Evolutionary conservation across 2,888 invertebrate genomes (phyloP), one percentile per base, ranked within the genome.

Genomic region (Latrodectus hesperus): DNA sequence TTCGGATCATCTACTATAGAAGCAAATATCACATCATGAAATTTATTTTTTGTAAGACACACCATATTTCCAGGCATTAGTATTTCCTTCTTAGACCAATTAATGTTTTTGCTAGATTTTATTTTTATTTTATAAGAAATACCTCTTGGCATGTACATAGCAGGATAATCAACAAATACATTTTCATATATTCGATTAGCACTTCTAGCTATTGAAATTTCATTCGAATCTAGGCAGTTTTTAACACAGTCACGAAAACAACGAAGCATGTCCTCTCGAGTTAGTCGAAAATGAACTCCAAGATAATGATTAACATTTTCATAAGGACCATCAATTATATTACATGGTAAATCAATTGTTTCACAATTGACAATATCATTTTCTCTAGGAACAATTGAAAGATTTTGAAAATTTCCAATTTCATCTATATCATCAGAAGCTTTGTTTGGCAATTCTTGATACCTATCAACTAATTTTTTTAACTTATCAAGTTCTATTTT

Each of bases 251-350:
- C 94, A 55, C 96, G 92, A 49, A 97, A 91, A 0, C 96, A 96
- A n/a, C 94, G 93, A 53, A 96, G 93, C 91, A 96, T 96, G 92
- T 97, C 97, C 92, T 97, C 96, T 55, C 96, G 93, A 78, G 97
- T 91, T 55, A 96, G 93, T 60, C 95, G 94, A 91, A 96, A 96
- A 90, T 96, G 96, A 17, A 95, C 93, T 90, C 96, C 95, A 51
- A 97, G 92, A 91, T 97, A 97, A 90, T 96, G 94, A 71, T 95
- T 93, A 0, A 95, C 93, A 91, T 93, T 93, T 1, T 93, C 91
- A 91, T 95, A 96, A 0, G 93, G 93, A 22, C 95, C 95, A 70
- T 94, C 92, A 0, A 94, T 92, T 81, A 94, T 94, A 91, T 95
- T 95, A 0, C 94, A 93, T 16, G 94, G 92, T 26, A 95, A 90